Percentiles rank a stretch among this genome's conserved stretches.
phyloP scores from a whole-genome alignment of 2,113 vertebrate species.

The Anolis carolinensis region DNA sequence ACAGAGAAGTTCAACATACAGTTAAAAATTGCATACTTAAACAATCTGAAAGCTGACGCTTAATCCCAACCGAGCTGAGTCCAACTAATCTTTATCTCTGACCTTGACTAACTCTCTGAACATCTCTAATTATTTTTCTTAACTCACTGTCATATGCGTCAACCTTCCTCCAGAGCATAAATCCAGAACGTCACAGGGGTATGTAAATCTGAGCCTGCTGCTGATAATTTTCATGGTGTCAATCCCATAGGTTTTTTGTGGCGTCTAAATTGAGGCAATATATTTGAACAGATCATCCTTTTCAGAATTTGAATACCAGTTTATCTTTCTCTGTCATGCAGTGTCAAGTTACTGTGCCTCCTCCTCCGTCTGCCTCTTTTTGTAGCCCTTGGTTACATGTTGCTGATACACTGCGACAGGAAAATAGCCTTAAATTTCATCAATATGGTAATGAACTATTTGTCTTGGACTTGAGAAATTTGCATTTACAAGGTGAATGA shows the following conservation, averaged over 20 bases:
- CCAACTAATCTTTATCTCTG: too few relatives aligned
- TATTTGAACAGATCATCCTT: not conserved
- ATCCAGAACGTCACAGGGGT: too few relatives aligned
- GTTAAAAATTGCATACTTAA: too few relatives aligned
- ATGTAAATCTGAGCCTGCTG: not conserved
- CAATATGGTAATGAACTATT: constrained; percentile 35
- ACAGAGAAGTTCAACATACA: too few relatives aligned
- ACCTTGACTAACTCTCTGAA: too few relatives aligned
- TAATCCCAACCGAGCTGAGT: too few relatives aligned
- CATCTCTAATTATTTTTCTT: too few relatives aligned
- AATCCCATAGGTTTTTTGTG: not conserved
- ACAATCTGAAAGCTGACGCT: too few relatives aligned
- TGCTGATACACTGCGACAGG: not conserved
- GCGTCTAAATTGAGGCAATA: not conserved
- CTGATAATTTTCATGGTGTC: not conserved
- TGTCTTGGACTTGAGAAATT: constrained; percentile 19
- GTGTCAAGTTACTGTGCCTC: not conserved
- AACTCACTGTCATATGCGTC: too few relatives aligned
- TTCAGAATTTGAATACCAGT: not conserved
- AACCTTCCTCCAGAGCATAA: too few relatives aligned
- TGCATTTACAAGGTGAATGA: constrained; percentile 34
- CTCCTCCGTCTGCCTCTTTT: not conserved
- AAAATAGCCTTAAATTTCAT: constrained; percentile 23
- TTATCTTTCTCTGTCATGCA: not conserved
- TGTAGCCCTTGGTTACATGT: not conserved